These are phyloP conservation scores for Stomatorhinus walkeri DNA, from an alignment of 2,797 vertebrate genomes.

Conservation along the genomic window DNA sequence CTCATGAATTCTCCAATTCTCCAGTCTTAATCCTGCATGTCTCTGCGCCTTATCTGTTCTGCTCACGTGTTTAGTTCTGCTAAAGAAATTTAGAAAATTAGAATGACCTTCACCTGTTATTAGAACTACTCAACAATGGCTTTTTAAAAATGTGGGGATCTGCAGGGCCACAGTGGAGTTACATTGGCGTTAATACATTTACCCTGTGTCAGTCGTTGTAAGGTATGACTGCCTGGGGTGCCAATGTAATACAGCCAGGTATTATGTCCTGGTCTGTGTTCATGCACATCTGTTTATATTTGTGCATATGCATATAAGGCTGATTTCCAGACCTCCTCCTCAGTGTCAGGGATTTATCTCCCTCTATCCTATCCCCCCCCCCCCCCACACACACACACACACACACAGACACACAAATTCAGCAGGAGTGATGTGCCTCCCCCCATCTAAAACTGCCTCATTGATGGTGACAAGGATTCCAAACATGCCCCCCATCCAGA, in stretches of 20 bases:
- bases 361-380: neutral
- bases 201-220: neutral
- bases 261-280: neutral
- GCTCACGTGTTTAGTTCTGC: neutral
- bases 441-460: neutral
- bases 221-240: neutral
- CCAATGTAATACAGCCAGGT: neutral
- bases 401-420: neutral
- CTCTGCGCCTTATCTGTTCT: neutral
- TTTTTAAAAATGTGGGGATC: neutral
- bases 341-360: neutral
- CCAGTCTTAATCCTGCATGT: neutral
- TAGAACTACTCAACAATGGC: neutral
- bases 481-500: neutral
- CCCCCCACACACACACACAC: neutral
- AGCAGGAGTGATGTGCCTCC: neutral
- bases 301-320: neutral
- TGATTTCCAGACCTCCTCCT: neutral
- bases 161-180: neutral
- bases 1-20: neutral
- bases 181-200: neutral
- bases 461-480: neutral
- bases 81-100: neutral
- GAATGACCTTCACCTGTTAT: neutral
- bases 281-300: neutral